These are phyloP conservation scores for Alloscopus bannaensis DNA, from an alignment of 2,888 invertebrate genomes.

Conservation along the genomic window DNA sequence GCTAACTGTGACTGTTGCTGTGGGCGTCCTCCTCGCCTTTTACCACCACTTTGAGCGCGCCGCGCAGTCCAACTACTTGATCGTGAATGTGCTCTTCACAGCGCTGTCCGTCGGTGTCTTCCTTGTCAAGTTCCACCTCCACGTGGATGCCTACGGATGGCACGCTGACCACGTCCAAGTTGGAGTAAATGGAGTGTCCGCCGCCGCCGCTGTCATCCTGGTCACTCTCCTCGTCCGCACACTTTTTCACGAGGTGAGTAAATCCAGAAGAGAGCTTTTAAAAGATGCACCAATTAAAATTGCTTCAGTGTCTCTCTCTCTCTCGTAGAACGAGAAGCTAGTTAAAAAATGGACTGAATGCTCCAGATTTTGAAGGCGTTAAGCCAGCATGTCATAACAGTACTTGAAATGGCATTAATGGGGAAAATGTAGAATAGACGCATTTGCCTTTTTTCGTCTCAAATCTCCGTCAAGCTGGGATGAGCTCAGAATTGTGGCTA, in stretches of 20 bases:
- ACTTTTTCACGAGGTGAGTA: constrained; percentile 64
- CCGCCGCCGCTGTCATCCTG: constrained; percentile 34
- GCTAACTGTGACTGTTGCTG: constrained; percentile 53
- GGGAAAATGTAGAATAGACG: too few species aligned
- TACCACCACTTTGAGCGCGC: constrained; percentile 65
- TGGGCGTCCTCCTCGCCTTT: constrained; percentile 56
- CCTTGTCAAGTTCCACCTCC: constrained; percentile 51
- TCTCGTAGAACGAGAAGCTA: too few species aligned
- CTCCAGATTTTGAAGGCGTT: too few species aligned
- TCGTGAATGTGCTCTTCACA: constrained; percentile 66
- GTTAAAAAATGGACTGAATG: too few species aligned
- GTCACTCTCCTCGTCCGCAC: constrained; percentile 54
- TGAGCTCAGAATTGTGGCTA: too few species aligned
- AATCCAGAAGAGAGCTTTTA: constrained; percentile 38
- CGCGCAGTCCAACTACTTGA: constrained; percentile 62
- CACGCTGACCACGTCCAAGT: constrained; percentile 65
- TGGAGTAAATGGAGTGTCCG: constrained; percentile 44
- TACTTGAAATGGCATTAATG: too few species aligned
- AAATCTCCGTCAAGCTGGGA: too few species aligned
- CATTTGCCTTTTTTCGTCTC: too few species aligned
- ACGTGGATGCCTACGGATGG: constrained; percentile 17
- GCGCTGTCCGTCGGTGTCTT: constrained; percentile 52
- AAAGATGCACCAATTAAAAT: too few species aligned
- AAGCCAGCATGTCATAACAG: too few species aligned
- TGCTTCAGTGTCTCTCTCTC: too few species aligned